Base-by-base conservation (phyloP, 2,888 invertebrate species). In the Caenorhabditis japonica region DNA sequence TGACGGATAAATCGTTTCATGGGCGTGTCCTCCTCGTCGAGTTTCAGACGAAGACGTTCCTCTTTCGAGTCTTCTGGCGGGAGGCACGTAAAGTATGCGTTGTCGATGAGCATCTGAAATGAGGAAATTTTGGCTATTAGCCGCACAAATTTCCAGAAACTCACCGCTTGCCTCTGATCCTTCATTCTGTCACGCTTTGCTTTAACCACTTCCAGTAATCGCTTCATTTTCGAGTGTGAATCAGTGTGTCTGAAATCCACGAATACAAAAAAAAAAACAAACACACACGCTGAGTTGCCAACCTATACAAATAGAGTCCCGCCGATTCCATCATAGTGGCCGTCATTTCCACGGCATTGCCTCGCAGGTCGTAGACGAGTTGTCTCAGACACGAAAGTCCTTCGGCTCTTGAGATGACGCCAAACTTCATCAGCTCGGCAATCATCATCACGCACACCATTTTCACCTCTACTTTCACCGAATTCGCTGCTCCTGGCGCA, bases 61-160 rank as follows among this genome's bases (percentile, higher is more conserved):
- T 73, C 59, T 33, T 61, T 62, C 13, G 75, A 51, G 8, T 64
- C 59, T 43, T 84, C 84, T 17, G 84, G 79, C 10, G 86, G 86
- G 38, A 86, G 64, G 13, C 84, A 84, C 13, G 82, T 70, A 69
- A 79, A 86, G 58, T 85, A 86, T 8, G 85, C 84, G 58, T 85
- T 86, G 43, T 86, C 86, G 25, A 86, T 77, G 13, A 86, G 70
- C 76, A 84, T 81, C 86, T 85, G 58, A 52, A 75, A n/a, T n/a
- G n/a, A n/a, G n/a, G n/a, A n/a, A 30, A 25, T 52, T 52, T 41
- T 30, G 17, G 25, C 19, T 13, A 51, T 5, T 15, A 33, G 17
- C 23, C n/a, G 15, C 15, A 36, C 25, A 19, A 59, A 27, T 49
- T 10, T 38, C 13, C 17, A 34, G 19, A 34, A 41, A 55, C 36